These are phyloP conservation scores for Gymnothorax javanicus DNA, from an alignment of 2,797 vertebrate genomes.

Conservation along the genomic window DNA sequence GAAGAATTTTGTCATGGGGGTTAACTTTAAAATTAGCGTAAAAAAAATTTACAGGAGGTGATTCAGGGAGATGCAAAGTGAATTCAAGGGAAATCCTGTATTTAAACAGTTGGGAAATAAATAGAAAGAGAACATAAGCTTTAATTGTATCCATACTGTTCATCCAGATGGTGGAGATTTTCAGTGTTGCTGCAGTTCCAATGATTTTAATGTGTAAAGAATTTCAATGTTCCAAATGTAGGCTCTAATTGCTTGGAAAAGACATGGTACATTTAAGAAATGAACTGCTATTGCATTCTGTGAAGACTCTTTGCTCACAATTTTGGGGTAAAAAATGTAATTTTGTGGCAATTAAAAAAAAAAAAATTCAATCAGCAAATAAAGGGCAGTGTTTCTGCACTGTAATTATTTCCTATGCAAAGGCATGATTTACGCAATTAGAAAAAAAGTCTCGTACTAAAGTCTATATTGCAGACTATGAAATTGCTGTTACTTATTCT, in stretches of 20 bases:
- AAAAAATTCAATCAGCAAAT: not conserved
- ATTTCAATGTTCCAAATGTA: not conserved
- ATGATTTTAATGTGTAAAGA: not conserved
- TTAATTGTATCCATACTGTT: slow-evolving; percentile 1
- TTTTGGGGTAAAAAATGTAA: not conserved
- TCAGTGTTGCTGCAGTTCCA: not conserved
- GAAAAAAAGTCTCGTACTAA: not conserved
- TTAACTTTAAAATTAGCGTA: not conserved
- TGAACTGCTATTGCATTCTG: not conserved
- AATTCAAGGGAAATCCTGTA: slow-evolving; percentile 4
- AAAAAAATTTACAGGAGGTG: not conserved
- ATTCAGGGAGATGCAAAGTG: not conserved
- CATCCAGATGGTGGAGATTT: slow-evolving; percentile 8
- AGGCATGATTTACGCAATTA: not conserved
- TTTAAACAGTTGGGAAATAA: slow-evolving; percentile 1
- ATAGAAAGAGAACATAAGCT: not conserved
- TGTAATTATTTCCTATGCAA: not conserved
- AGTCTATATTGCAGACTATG: not conserved
- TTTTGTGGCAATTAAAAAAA: not conserved
- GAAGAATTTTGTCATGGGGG: not conserved
- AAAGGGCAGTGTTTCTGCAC: not conserved
- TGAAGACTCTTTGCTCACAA: not conserved
- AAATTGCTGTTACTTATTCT: not conserved
- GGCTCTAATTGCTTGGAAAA: slow-evolving; percentile 15
- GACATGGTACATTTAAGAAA: not conserved